phyloP scores from a whole-genome alignment of 2,888 invertebrate species.

The Scaptomyza parva region DNA sequence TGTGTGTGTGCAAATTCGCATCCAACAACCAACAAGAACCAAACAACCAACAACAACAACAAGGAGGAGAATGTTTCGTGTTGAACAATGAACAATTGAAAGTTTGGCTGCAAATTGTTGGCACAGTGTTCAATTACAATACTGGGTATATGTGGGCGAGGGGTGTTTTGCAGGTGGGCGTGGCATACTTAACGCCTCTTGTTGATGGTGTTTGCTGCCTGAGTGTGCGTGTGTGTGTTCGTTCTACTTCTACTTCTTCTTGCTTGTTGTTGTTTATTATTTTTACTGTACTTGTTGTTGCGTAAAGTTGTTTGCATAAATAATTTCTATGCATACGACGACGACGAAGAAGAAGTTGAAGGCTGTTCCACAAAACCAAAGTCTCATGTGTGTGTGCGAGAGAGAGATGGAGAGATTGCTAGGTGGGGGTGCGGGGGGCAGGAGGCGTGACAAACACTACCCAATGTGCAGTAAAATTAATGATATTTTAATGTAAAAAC shows the following conservation, averaged over 20 bases:
- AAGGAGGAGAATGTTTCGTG: background rate
- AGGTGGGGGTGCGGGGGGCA: no score
- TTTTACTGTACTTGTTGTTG: constrained; percentile 30
- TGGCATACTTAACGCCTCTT: constrained; percentile 44
- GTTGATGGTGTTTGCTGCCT: constrained; percentile 54
- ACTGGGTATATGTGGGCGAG: background rate
- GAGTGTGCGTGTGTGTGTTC: constrained; percentile 30
- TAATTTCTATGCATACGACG: constrained; percentile 58
- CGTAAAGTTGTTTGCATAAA: constrained; percentile 60
- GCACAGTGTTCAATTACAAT: constrained; percentile 47
- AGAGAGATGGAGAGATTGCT: no score
- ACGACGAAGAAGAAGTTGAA: constrained; percentile 13
- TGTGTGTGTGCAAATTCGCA: no score
- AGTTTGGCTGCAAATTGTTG: constrained; percentile 39
- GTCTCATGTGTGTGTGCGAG: constrained; percentile 9
- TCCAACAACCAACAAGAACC: background rate
- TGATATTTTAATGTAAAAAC: constrained; percentile 81
- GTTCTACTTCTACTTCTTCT: background rate
- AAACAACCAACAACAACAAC: no score
- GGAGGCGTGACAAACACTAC: constrained; percentile 12
- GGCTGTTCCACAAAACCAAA: constrained; percentile 4
- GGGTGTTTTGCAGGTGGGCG: background rate
- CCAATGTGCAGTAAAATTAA: constrained; percentile 65
- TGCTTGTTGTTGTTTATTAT: constrained; percentile 18
- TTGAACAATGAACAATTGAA: constrained; percentile 32